Evolutionary conservation across 2,113 vertebrate species (phyloP), one percentile per base, ranked within the genome.

Genomic region (Saccopteryx bilineata): DNA sequence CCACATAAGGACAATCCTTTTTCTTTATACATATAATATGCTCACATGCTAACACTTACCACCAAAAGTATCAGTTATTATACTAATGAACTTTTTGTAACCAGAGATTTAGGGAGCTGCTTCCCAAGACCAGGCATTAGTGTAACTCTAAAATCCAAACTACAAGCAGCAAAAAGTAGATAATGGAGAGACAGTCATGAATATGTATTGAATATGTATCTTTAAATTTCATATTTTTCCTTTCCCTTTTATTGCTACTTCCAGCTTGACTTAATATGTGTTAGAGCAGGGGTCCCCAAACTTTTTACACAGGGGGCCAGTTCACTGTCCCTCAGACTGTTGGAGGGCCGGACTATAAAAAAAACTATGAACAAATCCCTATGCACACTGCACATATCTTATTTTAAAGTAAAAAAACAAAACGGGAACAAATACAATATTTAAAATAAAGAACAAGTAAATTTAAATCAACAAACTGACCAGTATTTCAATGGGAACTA

Each of bases 201-300:
- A 4, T 28, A 60, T 39, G 26, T 58, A 33, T 50, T n/a, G 46
- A 78, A 94, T n/a, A n/a, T 39, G 26, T 58, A 33, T 50, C 52
- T 75, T 94, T 60, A 46, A 63, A 87, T 61, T 14, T 50, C 54
- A 75, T 24, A 21, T 63, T 86, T 93, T 89, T 85, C 71, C 80
- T 58, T 94, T 88, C 79, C 12, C 23, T 31, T 61, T 94, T 86
- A 96, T 65, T 96, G 19, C 39, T 87, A 92, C 31, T 83, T 90
- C 23, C 66, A 87, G 21, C 18, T 52, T 93, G n/a, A 52, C 80
- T 52, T 80, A 15, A 74, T 39, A 39, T 39, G 39, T 79, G 24
- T 95, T 4, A 93, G 13, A 79, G 11, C 26, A n/a, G n/a, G n/a
- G n/a, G n/a, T n/a, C n/a, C n/a, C n/a, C n/a, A n/a, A n/a, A n/a